Evolutionary conservation across 1,140 invertebrate species (phyloP), one percentile per base, ranked within the genome.

Genomic region (Calephelis nemesis): DNA sequence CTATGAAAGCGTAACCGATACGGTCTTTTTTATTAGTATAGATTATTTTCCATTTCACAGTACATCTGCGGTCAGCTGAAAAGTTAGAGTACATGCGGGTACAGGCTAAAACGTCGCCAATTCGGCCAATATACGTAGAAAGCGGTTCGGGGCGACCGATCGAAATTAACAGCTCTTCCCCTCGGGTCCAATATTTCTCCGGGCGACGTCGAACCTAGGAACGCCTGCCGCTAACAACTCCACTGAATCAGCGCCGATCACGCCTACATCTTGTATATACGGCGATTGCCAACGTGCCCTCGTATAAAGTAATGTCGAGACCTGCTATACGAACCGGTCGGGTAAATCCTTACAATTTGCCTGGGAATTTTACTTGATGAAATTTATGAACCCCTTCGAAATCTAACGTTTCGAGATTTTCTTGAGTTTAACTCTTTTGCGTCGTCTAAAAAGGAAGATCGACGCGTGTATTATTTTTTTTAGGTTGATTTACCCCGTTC

Each of bases 231-330:
- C 79, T 84, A 84, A 84, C 84, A 84, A 82, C 86, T 80, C 83
- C 83, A 89, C 85, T 90, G 88, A 89, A 91, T 91, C 88, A 89
- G 88, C 86, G 74, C 79, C 80, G 81, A 89, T 87, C 87, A 88
- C 88, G 88, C 88, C 88, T 91, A 87, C 87, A 86, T 79, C 88
- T 88, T 89, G 88, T 91, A 84, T 79, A 79, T 82, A 86, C 85
- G 79, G 72, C 87, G 83, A 91, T 90, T 90, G 88, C 76, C 82
- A 81, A 79, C 75, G 74, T 81, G 79, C 82, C 81, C 81, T 79
- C 74, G 70, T 76, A 84, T 84, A 84, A 77, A 83, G 75, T 79
- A 79, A 85, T 82, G 84, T 81, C 54, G 75, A 65, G 63, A 66
- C 52, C 54, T 50, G 65, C 47, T 67, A 15, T 40, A 19, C 47